phyloP scores from a whole-genome alignment of 2,888 invertebrate genomes.

The Plutella xylostella region DNA sequence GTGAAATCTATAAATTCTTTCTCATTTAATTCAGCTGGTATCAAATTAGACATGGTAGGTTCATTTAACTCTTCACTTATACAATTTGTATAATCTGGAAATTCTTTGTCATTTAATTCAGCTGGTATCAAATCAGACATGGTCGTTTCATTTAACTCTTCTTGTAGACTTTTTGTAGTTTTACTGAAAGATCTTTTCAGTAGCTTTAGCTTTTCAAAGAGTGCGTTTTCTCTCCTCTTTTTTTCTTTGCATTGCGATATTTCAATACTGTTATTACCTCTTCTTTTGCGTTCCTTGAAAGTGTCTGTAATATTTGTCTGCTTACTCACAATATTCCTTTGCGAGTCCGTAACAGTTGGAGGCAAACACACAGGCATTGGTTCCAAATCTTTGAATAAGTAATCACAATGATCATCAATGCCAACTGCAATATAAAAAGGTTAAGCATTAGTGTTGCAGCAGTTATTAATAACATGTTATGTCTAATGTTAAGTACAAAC shows the following conservation, averaged over 20 bases:
- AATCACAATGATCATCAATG: slow-evolving; percentile 53
- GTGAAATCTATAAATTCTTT: not conserved
- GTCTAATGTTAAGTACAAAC: not conserved
- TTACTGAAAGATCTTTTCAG: slow-evolving; percentile 39
- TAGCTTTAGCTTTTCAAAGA: slow-evolving; percentile 36
- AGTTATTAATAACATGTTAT: not conserved
- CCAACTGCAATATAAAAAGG: slow-evolving; percentile 52
- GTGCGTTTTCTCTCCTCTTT: slow-evolving; percentile 37
- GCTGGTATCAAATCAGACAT: slow-evolving; percentile 23
- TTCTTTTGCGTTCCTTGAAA: slow-evolving; percentile 44
- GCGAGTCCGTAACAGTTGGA: slow-evolving; percentile 6
- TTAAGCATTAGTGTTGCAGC: not conserved
- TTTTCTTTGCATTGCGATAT: slow-evolving; percentile 41
- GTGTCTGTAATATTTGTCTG: slow-evolving; percentile 33
- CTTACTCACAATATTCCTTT: slow-evolving; percentile 18
- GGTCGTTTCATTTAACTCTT: slow-evolving; percentile 14
- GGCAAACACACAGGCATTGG: slow-evolving; percentile 11
- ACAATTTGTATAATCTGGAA: not conserved
- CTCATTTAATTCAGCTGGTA: not conserved
- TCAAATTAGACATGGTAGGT: slow-evolving; percentile 7
- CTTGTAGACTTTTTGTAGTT: slow-evolving; percentile 29
- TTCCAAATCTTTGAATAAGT: slow-evolving; percentile 34
- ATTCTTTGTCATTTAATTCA: slow-evolving; percentile 14
- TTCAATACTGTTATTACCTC: slow-evolving; percentile 22
- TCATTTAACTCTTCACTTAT: not conserved